A percentile compares a stretch with the other conserved stretches of the same genome.
Evolutionary conservation across 2,797 vertebrate species (phyloP).

Genomic region (Anguilla obscura): DNA sequence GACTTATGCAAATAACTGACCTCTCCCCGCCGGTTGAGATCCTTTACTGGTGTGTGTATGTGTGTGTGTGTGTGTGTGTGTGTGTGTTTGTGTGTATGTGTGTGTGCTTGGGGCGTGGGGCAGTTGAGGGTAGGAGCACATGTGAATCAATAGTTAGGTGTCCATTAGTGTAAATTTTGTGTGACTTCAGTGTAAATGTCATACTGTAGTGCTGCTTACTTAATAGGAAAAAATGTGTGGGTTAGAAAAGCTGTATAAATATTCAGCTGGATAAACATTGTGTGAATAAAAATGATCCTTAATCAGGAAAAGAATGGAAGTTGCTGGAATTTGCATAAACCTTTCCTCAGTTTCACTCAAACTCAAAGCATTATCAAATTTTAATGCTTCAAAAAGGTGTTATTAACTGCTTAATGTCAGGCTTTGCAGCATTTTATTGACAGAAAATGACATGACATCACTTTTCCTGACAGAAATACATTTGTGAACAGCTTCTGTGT

Average conservation of each 20-base stretch:
- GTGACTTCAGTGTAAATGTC: no score
- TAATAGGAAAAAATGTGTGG: not conserved
- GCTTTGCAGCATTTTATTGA: not conserved
- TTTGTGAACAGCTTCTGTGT: not conserved
- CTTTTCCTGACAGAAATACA: not conserved
- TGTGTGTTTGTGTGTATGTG: not conserved
- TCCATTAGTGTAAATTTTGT: no score
- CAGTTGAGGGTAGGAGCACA: not conserved
- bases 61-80: conserved; percentile 4
- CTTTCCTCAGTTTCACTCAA: not conserved
- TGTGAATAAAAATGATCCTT: not conserved
- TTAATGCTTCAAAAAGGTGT: not conserved
- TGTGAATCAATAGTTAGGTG: not conserved
- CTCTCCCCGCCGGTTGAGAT: not conserved
- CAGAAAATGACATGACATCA: not conserved
- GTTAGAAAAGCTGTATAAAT: not conserved
- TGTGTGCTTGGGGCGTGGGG: not conserved
- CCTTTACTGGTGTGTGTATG: not conserved
- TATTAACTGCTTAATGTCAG: not conserved
- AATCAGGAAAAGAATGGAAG: not conserved
- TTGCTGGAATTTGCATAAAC: not conserved
- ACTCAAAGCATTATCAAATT: not conserved
- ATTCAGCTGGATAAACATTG: not conserved
- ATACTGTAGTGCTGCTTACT: no score
- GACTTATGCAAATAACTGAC: not conserved